Conservation (phyloP, 2,113 vertebrate species). For the Colinus virginianus region DNA sequence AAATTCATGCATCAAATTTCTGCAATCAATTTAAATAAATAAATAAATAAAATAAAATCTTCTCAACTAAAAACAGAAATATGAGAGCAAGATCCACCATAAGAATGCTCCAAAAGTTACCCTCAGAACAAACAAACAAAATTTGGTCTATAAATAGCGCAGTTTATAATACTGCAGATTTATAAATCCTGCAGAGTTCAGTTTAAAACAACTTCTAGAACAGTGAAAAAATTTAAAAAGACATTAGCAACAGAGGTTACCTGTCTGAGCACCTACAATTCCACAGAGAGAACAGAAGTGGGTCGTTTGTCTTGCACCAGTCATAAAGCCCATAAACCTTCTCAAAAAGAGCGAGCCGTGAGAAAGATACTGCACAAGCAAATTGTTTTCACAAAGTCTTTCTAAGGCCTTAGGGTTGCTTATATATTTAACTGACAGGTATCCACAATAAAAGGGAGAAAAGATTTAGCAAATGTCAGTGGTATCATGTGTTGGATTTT, state of each 20-base stretch:
- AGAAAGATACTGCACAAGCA: constrained; percentile 72
- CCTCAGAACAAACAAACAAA: constrained; percentile 73
- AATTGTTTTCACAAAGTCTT: constrained; percentile 70
- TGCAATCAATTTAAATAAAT: constrained; percentile 57
- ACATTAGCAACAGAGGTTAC: constrained; percentile 84
- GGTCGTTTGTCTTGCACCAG: constrained; percentile 85
- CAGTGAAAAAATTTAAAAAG: constrained; percentile 75
- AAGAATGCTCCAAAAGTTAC: constrained; percentile 73
- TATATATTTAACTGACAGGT: constrained; percentile 47
- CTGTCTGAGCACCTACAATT: constrained; percentile 85
- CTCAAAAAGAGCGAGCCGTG: constrained; percentile 83
- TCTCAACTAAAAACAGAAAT: constrained; percentile 75
- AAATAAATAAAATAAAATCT: constrained; percentile 73
- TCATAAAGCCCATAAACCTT: constrained; percentile 86
- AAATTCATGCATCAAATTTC: constrained; percentile 19
- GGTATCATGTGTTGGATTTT: constrained; percentile 47
- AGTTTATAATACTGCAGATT: not conserved
- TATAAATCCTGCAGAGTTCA: constrained; percentile 74
- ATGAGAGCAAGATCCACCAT: constrained; percentile 60
- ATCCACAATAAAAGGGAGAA: constrained; percentile 53
- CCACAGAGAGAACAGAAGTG: constrained; percentile 82
- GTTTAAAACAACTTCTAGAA: constrained; percentile 72
- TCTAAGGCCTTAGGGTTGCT: constrained; percentile 68
- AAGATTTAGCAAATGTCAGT: constrained; percentile 54
- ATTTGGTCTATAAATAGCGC: too few species aligned